Conservation (phyloP, 2,797 vertebrate species). For the Lithobates pipiens region DNA sequence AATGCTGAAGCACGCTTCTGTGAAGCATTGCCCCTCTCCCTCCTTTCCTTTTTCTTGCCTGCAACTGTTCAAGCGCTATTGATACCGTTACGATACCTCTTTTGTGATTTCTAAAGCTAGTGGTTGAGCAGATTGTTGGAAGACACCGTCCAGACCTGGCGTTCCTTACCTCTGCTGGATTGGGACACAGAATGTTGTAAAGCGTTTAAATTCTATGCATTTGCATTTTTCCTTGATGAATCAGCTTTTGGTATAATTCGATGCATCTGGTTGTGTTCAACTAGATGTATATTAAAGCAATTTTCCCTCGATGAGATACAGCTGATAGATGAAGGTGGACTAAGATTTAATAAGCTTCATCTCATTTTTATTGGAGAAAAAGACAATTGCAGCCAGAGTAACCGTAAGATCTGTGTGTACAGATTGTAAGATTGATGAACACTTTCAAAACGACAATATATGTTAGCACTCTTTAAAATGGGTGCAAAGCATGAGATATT, state of each 20-base stretch:
- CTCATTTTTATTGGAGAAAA: not conserved
- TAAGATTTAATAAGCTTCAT: not conserved
- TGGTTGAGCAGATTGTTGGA: not conserved
- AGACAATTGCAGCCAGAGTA: not conserved
- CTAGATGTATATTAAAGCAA: not conserved
- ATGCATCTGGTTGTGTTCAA: not conserved
- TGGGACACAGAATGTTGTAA: not conserved
- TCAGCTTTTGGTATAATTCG: not conserved
- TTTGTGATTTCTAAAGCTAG: constrained; percentile 19
- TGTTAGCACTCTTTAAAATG: too few relatives aligned
- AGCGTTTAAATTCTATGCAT: not conserved
- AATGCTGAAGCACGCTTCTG: constrained; percentile 39
- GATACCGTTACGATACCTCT: constrained; percentile 38
- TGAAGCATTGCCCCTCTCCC: constrained; percentile 33
- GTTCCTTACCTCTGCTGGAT: not conserved
- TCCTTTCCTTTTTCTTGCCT: not conserved
- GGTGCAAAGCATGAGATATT: too few relatives aligned
- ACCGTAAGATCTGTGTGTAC: not conserved
- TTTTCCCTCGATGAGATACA: not conserved
- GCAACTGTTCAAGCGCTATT: constrained; percentile 24
- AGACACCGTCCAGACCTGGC: not conserved
- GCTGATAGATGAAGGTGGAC: not conserved
- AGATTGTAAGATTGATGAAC: not conserved
- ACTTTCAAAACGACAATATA: not conserved
- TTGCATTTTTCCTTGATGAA: not conserved